phyloP scores from a whole-genome alignment of 2,113 vertebrate species.

The Craseonycteris thonglongyai region DNA sequence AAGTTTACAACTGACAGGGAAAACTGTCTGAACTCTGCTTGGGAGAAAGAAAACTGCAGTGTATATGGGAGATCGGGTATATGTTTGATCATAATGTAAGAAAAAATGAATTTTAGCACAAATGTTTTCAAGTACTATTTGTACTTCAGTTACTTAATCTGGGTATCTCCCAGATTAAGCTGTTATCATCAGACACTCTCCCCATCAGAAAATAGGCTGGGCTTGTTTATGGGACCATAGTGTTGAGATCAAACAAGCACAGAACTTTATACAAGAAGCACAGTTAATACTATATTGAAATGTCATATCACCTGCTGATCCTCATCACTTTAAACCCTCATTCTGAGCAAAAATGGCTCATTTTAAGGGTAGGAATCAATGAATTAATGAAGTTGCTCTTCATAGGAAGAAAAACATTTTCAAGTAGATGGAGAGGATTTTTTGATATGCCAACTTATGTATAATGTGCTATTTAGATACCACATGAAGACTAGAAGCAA shows the following conservation, averaged over 20 bases:
- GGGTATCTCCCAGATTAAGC: background rate
- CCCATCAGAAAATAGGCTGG: background rate
- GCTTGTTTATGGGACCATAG: background rate
- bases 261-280: background rate
- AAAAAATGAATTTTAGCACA: background rate
- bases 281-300: background rate
- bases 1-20: constrained; percentile 2
- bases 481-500: background rate
- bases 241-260: background rate
- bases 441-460: background rate
- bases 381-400: background rate
- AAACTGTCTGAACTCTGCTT: constrained; percentile 22
- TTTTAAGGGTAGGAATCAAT: background rate
- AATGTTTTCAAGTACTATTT: background rate
- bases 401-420: background rate
- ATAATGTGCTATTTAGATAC: background rate
- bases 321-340: background rate
- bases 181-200: background rate
- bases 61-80: background rate
- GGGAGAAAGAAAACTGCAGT: background rate
- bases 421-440: background rate
- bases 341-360: background rate
- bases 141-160: background rate
- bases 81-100: constrained; percentile 10
- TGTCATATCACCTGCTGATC: background rate